Conservation (phyloP, 2,888 invertebrate species). For the Aleiodes testaceus region DNA sequence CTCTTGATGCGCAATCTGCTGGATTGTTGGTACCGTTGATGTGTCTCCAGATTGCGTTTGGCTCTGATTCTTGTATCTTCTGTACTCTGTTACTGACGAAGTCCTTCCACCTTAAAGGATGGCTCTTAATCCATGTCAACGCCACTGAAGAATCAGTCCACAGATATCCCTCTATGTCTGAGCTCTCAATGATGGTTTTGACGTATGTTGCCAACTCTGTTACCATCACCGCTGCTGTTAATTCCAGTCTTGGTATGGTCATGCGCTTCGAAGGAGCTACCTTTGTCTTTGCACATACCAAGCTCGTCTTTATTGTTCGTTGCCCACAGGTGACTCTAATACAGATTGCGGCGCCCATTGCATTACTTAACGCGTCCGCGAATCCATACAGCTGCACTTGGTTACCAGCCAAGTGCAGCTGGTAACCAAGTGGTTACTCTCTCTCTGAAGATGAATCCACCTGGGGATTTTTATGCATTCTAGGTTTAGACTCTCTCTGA, state of each 20-base stretch:
- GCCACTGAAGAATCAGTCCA: constrained; percentile 5
- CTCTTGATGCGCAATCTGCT: constrained; percentile 9
- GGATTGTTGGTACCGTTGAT: constrained; percentile 37
- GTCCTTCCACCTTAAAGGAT: neutral
- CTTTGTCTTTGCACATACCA: constrained; percentile 37
- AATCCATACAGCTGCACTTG: neutral
- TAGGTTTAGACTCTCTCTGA: too few species aligned
- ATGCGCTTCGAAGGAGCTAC: constrained; percentile 50
- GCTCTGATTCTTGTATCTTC: neutral
- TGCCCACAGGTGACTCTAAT: neutral
- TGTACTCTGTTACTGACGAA: neutral
- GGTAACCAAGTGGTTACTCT: too few species aligned
- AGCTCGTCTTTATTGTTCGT: neutral
- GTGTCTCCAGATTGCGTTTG: neutral
- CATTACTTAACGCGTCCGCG: neutral
- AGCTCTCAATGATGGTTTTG: neutral
- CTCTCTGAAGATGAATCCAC: too few species aligned
- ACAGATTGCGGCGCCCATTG: neutral
- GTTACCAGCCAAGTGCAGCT: too few species aligned
- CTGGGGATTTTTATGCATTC: too few species aligned
- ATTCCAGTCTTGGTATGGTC: constrained; percentile 54
- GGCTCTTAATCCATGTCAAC: neutral
- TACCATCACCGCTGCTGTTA: constrained; percentile 50
- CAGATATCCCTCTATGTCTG: neutral
- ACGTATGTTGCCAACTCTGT: constrained; percentile 31